These are phyloP conservation scores for Aelia acuminata DNA, from an alignment of 2,888 invertebrate genomes.

Conservation along the genomic window DNA sequence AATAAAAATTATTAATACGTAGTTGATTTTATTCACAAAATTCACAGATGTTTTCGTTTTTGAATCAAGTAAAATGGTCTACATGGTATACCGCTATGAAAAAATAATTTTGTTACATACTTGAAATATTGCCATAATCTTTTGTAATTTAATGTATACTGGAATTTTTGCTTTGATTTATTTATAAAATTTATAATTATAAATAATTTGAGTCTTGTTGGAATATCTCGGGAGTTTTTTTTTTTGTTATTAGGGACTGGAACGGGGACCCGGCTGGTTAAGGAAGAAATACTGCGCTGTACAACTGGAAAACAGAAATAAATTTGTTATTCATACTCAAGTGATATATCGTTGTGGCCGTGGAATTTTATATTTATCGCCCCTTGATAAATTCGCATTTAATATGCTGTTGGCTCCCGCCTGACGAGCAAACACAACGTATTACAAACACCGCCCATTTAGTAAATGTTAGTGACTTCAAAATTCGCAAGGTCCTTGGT, in stretches of 20 bases:
- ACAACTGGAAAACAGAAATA: constrained; percentile 38
- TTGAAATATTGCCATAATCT: no score
- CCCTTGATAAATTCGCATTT: constrained; percentile 26
- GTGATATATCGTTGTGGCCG: background rate
- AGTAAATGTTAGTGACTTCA: background rate
- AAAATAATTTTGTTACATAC: no score
- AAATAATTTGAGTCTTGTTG: no score
- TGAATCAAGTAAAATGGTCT: no score
- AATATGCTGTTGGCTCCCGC: background rate
- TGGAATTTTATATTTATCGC: constrained; percentile 30
- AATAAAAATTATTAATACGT: no score
- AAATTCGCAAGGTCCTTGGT: background rate
- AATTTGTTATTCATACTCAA: constrained; percentile 31
- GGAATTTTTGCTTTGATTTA: no score
- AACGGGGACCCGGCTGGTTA: background rate
- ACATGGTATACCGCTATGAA: no score
- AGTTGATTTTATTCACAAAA: no score
- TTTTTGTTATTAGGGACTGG: background rate
- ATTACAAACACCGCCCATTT: background rate
- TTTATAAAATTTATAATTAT: no score
- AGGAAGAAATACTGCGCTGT: constrained; percentile 37
- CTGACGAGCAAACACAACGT: background rate
- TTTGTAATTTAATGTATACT: no score
- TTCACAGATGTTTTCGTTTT: no score
- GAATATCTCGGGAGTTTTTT: background rate